phyloP scores from a whole-genome alignment of 1,140 invertebrate genomes.

The Drosophila albomicans region DNA sequence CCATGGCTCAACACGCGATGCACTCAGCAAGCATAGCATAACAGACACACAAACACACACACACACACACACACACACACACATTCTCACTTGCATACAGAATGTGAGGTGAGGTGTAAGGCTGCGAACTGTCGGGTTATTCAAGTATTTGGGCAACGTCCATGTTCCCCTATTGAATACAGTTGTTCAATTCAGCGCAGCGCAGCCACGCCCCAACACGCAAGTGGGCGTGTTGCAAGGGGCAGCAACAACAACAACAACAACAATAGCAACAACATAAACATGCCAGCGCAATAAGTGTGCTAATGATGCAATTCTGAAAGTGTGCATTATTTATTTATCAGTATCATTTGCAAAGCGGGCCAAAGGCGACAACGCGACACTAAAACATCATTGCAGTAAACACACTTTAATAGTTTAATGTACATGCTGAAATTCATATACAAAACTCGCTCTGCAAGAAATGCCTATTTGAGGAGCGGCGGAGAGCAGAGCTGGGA shows the following conservation, averaged over 20 bases:
- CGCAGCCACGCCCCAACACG: conserved; percentile 55
- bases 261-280: not conserved
- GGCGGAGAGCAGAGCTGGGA: not conserved
- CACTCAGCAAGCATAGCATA: conserved; percentile 13
- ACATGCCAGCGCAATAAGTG: conserved; percentile 19
- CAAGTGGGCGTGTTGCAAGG: conserved; percentile 42
- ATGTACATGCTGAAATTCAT: conserved; percentile 28
- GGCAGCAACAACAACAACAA: conserved; percentile 6
- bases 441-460: not conserved
- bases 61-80: not conserved
- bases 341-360: conserved; percentile 39
- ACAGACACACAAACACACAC: not conserved
- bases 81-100: not conserved
- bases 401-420: conserved; percentile 75
- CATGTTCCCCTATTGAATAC: conserved; percentile 57
- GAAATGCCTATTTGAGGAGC: conserved; percentile 30
- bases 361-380: conserved; percentile 25
- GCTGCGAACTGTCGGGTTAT: not conserved
- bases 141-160: conserved; percentile 9
- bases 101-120: not conserved
- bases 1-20: conserved; percentile 35
- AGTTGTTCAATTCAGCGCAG: conserved; percentile 40
- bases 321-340: conserved; percentile 55
- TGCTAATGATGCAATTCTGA: conserved; percentile 62
- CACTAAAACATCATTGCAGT: conserved; percentile 49